phyloP scores from a whole-genome alignment of 2,888 invertebrate genomes.

The Diadegma fenestrale region DNA sequence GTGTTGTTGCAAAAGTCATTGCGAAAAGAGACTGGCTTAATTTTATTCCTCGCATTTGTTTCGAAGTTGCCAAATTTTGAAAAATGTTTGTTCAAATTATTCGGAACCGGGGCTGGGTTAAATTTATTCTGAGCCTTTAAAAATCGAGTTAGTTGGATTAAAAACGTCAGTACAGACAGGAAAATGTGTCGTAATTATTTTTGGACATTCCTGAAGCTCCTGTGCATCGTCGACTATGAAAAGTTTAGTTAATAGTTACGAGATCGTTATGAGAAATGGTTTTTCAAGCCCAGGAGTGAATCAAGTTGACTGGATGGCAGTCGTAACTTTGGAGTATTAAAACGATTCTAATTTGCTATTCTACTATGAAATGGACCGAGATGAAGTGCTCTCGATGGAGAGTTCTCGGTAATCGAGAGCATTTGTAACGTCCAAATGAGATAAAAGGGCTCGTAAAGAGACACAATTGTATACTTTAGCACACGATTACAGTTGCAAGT shows the following conservation, averaged over 20 bases:
- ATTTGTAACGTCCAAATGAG: constrained; percentile 17
- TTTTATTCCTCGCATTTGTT: neutral
- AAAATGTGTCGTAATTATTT: neutral
- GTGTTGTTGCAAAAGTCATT: neutral
- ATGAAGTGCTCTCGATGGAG: neutral
- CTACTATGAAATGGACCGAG: neutral
- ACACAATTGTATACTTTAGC: constrained; percentile 45
- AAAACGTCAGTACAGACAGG: neutral
- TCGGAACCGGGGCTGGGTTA: neutral
- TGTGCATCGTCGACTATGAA: neutral
- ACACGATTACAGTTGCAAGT: constrained; percentile 40
- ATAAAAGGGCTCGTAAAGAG: constrained; percentile 32
- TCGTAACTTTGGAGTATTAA: constrained; percentile 15
- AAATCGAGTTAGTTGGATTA: neutral
- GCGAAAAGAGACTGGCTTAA: neutral
- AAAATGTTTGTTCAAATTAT: too few species aligned
- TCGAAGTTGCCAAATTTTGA: neutral
- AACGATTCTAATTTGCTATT: constrained; percentile 15
- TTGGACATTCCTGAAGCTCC: neutral
- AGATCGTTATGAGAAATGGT: constrained; percentile 1
- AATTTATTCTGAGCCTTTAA: neutral
- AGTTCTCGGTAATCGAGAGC: constrained; percentile 11
- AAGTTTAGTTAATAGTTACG: neutral
- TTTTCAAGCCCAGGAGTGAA: neutral
- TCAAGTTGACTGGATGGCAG: neutral